Conservation (phyloP, 2,797 vertebrate genomes). For the Ctenopoma multispine region DNA sequence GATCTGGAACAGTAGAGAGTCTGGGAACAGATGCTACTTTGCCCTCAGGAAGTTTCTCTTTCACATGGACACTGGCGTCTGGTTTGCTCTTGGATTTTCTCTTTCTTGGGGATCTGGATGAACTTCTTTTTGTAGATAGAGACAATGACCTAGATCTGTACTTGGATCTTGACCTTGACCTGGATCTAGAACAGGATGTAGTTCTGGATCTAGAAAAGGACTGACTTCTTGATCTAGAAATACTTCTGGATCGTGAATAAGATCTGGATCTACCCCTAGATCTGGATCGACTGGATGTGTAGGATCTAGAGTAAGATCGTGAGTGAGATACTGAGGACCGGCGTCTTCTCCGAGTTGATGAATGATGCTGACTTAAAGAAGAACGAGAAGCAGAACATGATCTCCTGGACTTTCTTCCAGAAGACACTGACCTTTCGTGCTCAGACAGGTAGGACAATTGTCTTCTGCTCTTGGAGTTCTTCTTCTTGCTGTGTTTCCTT, state of each 20-base stretch:
- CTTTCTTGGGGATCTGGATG: constrained; percentile 82
- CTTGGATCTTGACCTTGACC: constrained; percentile 81
- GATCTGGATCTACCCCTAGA: constrained; percentile 73
- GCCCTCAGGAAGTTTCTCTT: constrained; percentile 80
- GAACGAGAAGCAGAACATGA: constrained; percentile 86
- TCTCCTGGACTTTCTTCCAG: constrained; percentile 81
- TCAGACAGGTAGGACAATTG: constrained; percentile 74
- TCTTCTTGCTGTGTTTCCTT: constrained; percentile 89
- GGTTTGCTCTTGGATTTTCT: constrained; percentile 79
- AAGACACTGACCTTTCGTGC: constrained; percentile 82
- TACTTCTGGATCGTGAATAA: constrained; percentile 83
- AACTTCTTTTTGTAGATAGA: constrained; percentile 72
- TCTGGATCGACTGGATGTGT: constrained; percentile 78
- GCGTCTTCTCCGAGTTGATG: constrained; percentile 82
- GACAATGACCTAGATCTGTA: constrained; percentile 82
- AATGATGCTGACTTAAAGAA: constrained; percentile 81
- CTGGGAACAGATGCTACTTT: constrained; percentile 67
- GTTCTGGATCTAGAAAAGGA: constrained; percentile 84
- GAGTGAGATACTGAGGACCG: constrained; percentile 84
- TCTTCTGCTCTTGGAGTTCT: constrained; percentile 77
- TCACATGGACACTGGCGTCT: constrained; percentile 71
- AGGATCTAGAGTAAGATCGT: constrained; percentile 87
- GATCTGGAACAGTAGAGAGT: constrained; percentile 70
- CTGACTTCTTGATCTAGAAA: constrained; percentile 62
- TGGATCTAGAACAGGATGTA: constrained; percentile 70